phyloP scores from a whole-genome alignment of 1,140 invertebrate species.

The Pantala flavescens region DNA sequence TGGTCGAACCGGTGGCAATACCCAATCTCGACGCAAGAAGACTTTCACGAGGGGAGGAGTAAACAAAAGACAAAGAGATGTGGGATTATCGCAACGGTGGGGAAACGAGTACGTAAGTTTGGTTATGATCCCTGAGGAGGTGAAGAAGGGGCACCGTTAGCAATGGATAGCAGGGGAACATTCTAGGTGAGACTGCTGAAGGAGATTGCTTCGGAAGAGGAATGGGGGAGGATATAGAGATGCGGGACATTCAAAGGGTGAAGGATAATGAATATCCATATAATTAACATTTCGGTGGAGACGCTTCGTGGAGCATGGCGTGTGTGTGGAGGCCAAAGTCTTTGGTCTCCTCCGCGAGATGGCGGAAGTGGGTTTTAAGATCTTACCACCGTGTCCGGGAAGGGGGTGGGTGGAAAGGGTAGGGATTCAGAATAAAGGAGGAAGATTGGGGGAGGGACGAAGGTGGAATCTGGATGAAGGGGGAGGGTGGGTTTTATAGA shows the following conservation, averaged over 20 bases:
- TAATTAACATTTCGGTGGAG: background rate
- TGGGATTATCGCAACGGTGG: background rate
- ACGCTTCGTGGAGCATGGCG: background rate
- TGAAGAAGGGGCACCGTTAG: too few species aligned
- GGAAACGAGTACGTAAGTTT: background rate
- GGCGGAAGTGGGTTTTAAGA: background rate
- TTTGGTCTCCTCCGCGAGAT: background rate
- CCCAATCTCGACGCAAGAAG: background rate
- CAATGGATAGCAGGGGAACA: background rate
- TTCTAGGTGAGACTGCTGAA: background rate
- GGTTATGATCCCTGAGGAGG: too few species aligned
- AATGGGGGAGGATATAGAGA: background rate
- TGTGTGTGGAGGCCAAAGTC: background rate
- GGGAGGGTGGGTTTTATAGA: background rate
- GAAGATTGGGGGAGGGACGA: background rate
- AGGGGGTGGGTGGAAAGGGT: background rate
- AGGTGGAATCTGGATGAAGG: background rate
- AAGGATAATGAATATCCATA: conserved; percentile 7
- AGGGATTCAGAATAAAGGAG: background rate
- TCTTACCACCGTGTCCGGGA: background rate
- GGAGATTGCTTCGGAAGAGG: background rate
- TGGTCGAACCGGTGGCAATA: background rate
- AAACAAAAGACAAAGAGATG: background rate
- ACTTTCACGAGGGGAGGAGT: too few species aligned
- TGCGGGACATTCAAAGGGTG: background rate